Conservation (phyloP, 2,888 invertebrate genomes). For the Lithophane leautieri region DNA sequence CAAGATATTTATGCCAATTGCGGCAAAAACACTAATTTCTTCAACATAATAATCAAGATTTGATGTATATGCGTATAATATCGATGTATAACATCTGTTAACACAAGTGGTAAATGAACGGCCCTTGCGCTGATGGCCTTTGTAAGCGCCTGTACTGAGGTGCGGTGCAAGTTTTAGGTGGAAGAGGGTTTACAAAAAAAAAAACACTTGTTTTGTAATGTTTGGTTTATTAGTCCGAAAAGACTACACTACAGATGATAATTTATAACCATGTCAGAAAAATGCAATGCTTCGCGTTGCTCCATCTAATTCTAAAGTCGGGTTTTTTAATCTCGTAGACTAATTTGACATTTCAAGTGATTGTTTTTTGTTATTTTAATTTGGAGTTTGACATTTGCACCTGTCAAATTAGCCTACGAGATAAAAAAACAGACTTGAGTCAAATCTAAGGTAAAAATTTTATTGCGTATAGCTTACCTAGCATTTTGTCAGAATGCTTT, state of each 20-base stretch:
- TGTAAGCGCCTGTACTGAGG: conserved; percentile 40
- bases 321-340: no score
- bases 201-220: no score
- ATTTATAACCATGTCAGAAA: background rate
- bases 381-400: no score
- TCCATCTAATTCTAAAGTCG: no score
- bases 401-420: no score
- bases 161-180: conserved; percentile 10
- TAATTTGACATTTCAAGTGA: no score
- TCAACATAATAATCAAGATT: conserved; percentile 19
- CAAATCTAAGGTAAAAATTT: background rate
- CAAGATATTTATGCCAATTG: background rate
- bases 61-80: conserved; percentile 19
- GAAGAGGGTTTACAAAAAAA: no score
- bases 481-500: background rate
- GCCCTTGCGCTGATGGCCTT: conserved; percentile 59
- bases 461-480: no score
- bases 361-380: no score
- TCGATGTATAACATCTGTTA: conserved; percentile 50
- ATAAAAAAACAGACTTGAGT: background rate
- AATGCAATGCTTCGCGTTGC: background rate
- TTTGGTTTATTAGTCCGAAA: no score
- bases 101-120: conserved; percentile 54
- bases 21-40: background rate
- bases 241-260: background rate